These are phyloP conservation scores for Gobio gobio DNA, from an alignment of 2,113 vertebrate genomes.

Conservation along the genomic window DNA sequence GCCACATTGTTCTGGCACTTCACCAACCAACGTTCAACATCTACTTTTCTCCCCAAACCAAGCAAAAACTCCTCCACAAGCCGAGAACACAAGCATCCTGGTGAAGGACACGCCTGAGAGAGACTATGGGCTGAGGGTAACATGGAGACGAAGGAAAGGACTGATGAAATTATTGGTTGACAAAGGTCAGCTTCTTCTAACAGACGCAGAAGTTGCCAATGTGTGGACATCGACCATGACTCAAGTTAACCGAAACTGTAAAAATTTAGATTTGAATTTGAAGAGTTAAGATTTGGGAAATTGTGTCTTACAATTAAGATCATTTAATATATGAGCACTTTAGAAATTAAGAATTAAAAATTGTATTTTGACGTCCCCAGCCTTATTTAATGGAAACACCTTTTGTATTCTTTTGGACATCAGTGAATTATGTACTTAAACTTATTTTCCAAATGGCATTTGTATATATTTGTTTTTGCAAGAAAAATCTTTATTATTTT, in stretches of 20 bases:
- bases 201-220: slow-evolving; percentile 71
- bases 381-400: not conserved
- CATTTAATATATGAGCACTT: not conserved
- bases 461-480: not conserved
- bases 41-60: slow-evolving; percentile 37
- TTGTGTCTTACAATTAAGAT: not conserved
- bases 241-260: not conserved
- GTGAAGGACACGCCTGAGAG: slow-evolving; percentile 86
- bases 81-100: slow-evolving; percentile 69
- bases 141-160: slow-evolving; percentile 81
- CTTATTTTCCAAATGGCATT: not conserved
- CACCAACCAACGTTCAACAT: slow-evolving; percentile 30
- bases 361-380: not conserved
- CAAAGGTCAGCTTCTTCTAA: slow-evolving; percentile 73
- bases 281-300: not conserved
- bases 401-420: not conserved
- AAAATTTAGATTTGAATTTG: not conserved
- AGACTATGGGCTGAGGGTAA: slow-evolving; percentile 87
- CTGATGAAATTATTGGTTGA: slow-evolving; percentile 78
- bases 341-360: not conserved
- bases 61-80: slow-evolving; percentile 33
- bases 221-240: not conserved
- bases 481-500: not conserved
- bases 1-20: slow-evolving; percentile 36
- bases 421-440: not conserved